phyloP scores from a whole-genome alignment of 2,113 vertebrate genomes.

The Prochilodus magdalenae region DNA sequence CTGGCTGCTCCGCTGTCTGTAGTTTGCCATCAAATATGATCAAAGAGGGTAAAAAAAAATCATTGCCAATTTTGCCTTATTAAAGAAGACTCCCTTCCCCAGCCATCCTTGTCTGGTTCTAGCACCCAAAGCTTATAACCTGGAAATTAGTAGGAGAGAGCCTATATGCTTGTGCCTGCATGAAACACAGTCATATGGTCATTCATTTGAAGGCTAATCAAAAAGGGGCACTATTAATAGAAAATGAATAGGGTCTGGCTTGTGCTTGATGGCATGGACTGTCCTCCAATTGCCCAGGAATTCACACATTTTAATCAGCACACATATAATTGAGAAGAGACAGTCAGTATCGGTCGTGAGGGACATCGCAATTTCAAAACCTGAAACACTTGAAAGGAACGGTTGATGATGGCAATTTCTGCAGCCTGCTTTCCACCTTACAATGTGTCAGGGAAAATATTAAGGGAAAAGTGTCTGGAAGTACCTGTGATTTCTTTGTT shows the following conservation, averaged over 20 bases:
- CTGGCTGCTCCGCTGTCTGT: conserved; percentile 65
- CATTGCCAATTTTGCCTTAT: conserved; percentile 60
- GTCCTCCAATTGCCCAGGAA: conserved; percentile 78
- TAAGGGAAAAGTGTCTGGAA: not conserved
- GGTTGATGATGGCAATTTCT: conserved; percentile 47
- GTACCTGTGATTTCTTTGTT: not conserved
- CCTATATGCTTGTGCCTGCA: conserved; percentile 64
- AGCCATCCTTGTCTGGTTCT: conserved; percentile 72
- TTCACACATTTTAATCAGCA: conserved; percentile 64
- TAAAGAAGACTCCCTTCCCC: conserved; percentile 58
- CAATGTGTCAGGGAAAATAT: conserved; percentile 30
- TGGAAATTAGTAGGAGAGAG: conserved; percentile 72
- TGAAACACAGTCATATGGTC: conserved; percentile 61
- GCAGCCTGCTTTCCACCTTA: conserved; percentile 17
- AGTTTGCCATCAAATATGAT: conserved; percentile 70
- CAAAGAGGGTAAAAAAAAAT: conserved; percentile 53
- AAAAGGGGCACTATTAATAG: conserved; percentile 75
- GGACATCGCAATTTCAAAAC: conserved; percentile 47
- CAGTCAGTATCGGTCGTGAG: conserved; percentile 27
- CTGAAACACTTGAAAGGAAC: conserved; percentile 39
- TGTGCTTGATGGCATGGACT: conserved; percentile 78
- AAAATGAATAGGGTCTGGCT: conserved; percentile 73
- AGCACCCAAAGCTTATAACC: conserved; percentile 72
- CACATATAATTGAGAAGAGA: conserved; percentile 40
- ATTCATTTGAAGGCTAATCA: conserved; percentile 79